Conservation (phyloP, 2,797 vertebrate genomes). For the Podarcis lilfordi region DNA sequence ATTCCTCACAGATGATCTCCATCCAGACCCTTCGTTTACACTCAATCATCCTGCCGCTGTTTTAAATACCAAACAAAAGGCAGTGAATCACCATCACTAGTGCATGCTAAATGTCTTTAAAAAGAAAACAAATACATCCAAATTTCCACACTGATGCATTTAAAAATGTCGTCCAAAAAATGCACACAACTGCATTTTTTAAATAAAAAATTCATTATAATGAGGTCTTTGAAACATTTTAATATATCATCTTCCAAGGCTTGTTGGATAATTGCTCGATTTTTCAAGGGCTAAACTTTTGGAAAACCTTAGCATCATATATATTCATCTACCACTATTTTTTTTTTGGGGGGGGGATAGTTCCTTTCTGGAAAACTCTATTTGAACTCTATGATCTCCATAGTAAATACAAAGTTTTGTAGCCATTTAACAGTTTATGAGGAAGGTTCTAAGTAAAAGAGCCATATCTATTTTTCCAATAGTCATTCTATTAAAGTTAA, state of each 20-base stretch:
- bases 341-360: rapidly evolving
- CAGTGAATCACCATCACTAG: neutral
- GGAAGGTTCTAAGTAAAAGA: neutral
- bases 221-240: neutral
- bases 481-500: constrained; percentile 27
- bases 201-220: neutral
- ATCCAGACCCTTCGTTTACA: neutral
- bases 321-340: neutral
- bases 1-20: neutral
- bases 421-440: constrained; percentile 16
- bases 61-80: neutral
- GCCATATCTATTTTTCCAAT: constrained; percentile 13
- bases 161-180: neutral
- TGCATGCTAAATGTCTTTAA: neutral
- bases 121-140: neutral
- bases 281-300: neutral
- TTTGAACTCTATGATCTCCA: neutral
- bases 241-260: neutral
- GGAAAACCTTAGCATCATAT: neutral
- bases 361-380: neutral
- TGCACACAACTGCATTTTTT: neutral
- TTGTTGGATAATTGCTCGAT: neutral
- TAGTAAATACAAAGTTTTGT: neutral
- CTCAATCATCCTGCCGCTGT: neutral
- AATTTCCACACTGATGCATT: neutral